Conservation (phyloP, 2,888 invertebrate species). For the Reticulitermes lucifugus region DNA sequence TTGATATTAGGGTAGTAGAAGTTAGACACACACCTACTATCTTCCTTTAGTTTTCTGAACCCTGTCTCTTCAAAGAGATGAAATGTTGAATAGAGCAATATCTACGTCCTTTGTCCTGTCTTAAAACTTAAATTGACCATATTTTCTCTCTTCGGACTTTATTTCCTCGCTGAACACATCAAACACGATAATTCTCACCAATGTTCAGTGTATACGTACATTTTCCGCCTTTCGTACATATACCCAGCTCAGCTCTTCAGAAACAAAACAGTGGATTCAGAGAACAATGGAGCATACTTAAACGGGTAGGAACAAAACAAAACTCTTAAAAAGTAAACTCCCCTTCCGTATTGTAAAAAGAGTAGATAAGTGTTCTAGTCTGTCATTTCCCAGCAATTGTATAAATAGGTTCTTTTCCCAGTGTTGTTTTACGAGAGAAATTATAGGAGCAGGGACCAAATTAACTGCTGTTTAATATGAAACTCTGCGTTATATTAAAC, state of each 20-base stretch:
- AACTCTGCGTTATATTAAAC: too few species aligned
- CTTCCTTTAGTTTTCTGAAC: neutral
- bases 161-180: conserved; percentile 9
- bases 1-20: neutral
- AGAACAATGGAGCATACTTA: conserved; percentile 2
- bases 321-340: neutral
- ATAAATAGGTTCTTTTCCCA: neutral
- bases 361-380: neutral
- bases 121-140: conserved; percentile 10
- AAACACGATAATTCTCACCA: conserved; percentile 10
- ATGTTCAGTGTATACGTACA: neutral
- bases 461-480: too few species aligned
- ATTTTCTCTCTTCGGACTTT: neutral
- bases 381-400: neutral
- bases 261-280: conserved; percentile 8
- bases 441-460: too few species aligned
- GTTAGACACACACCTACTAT: neutral
- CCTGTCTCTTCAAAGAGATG: neutral
- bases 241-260: neutral
- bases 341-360: neutral
- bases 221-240: neutral
- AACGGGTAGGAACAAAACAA: neutral
- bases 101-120: neutral
- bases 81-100: neutral
- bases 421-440: too few species aligned